Percentiles rank a stretch among this genome's conserved stretches.
Evolutionary conservation across 2,888 invertebrate genomes (phyloP).

Genomic region (Cynaeus angustus): DNA sequence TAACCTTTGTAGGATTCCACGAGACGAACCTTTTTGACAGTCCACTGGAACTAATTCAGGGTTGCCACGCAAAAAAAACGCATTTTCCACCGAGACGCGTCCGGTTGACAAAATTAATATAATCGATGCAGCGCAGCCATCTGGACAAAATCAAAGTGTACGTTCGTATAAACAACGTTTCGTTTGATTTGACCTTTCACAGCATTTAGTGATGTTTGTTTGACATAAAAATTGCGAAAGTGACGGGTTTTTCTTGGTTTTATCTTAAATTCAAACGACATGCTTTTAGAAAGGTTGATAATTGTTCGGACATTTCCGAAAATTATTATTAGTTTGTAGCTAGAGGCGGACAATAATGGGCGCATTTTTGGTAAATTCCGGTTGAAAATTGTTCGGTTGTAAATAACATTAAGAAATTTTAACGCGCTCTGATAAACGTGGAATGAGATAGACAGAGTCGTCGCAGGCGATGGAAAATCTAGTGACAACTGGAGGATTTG

Average conservation of each 20-base stretch:
- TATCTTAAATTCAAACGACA: background rate
- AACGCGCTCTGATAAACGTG: no score
- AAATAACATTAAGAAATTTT: no score
- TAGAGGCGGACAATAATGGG: background rate
- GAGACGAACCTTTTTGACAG: background rate
- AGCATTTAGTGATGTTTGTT: background rate
- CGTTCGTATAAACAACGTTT: background rate
- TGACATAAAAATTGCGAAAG: no score
- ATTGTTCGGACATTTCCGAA: background rate
- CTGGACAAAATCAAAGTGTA: conserved; percentile 5
- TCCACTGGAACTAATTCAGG: conserved; percentile 8
- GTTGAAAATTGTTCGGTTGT: background rate
- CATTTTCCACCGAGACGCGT: background rate
- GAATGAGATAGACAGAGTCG: no score
- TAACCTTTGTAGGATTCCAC: conserved; percentile 2
- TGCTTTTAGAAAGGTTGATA: background rate
- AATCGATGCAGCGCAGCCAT: conserved; percentile 8
- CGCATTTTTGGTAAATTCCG: background rate
- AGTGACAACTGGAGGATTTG: no score
- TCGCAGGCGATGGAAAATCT: no score
- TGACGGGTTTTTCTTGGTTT: no score
- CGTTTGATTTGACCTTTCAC: conserved; percentile 4
- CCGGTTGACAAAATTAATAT: background rate
- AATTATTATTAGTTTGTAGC: background rate
- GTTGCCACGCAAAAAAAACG: background rate